phyloP scores from a whole-genome alignment of 2,797 vertebrate species.

The Valencia hispanica region DNA sequence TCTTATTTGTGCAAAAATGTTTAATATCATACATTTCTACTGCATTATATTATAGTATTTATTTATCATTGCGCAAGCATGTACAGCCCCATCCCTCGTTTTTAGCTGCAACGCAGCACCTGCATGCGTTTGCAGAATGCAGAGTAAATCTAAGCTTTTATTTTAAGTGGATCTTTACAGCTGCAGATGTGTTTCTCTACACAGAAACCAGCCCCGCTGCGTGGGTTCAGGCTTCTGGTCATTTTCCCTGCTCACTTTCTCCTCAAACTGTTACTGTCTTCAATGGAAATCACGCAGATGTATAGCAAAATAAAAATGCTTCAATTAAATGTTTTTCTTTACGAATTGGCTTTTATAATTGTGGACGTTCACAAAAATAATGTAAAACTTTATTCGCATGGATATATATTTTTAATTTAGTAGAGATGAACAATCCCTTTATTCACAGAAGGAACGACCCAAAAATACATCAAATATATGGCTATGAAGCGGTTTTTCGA shows the following conservation, averaged over 20 bases:
- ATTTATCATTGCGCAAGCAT: background rate
- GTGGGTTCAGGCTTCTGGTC: slow-evolving; percentile 15
- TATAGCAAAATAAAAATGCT: background rate
- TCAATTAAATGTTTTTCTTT: slow-evolving; percentile 11
- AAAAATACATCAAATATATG: background rate
- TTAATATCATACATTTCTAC: background rate
- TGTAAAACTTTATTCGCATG: background rate
- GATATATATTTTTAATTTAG: background rate
- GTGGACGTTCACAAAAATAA: background rate
- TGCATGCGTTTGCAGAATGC: background rate
- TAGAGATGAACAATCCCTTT: background rate
- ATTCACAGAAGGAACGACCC: background rate
- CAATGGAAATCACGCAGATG: background rate
- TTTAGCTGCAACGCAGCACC: background rate
- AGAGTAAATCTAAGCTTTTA: slow-evolving; percentile 1
- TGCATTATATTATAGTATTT: background rate
- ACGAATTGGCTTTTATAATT: background rate
- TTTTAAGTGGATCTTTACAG: slow-evolving; percentile 13
- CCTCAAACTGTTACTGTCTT: background rate
- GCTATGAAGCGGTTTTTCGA: background rate
- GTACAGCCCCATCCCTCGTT: background rate
- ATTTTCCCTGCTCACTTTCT: slow-evolving; percentile 14
- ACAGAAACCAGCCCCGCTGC: background rate
- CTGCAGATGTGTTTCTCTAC: slow-evolving; percentile 13
- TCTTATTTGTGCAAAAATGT: background rate